phyloP scores from a whole-genome alignment of 2,113 vertebrate genomes.

The Sitta europaea region DNA sequence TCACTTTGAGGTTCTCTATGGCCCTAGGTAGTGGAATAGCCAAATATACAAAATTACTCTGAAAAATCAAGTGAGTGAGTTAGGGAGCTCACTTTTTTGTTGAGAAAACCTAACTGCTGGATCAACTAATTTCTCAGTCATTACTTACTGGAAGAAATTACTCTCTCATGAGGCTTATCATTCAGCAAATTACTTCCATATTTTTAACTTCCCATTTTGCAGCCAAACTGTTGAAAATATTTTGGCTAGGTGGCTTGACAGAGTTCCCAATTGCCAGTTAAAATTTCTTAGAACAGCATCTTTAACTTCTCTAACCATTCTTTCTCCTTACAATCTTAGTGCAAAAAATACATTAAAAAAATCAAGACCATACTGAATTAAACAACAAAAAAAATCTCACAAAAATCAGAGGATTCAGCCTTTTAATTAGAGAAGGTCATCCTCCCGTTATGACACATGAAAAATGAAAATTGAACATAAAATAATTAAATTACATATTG shows the following conservation, averaged over 20 bases:
- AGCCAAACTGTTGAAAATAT: not conserved
- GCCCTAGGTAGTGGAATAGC: not conserved
- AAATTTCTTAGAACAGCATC: not conserved
- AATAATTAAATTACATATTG: not conserved
- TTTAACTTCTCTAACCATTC: not conserved
- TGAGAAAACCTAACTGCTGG: not conserved
- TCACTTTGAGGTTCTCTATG: not conserved
- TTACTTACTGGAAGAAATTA: not conserved
- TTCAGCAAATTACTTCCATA: not conserved
- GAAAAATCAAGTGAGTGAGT: not conserved
- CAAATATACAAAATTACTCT: not conserved
- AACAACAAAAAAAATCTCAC: not conserved
- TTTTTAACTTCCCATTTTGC: not conserved
- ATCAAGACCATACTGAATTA: not conserved
- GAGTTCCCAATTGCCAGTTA: not conserved
- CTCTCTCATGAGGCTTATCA: not conserved
- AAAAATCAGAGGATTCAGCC: not conserved
- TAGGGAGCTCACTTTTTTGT: not conserved
- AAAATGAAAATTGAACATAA: not conserved
- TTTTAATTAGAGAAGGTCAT: not conserved
- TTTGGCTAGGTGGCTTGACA: not conserved
- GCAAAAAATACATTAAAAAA: not conserved
- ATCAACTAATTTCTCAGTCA: not conserved
- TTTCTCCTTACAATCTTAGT: not conserved
- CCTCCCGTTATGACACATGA: not conserved